A percentile compares a stretch with the other conserved stretches of the same genome.
These are phyloP conservation scores for Oreotrochilus melanogaster DNA, from an alignment of 2,113 vertebrate species.

Conservation along the genomic window DNA sequence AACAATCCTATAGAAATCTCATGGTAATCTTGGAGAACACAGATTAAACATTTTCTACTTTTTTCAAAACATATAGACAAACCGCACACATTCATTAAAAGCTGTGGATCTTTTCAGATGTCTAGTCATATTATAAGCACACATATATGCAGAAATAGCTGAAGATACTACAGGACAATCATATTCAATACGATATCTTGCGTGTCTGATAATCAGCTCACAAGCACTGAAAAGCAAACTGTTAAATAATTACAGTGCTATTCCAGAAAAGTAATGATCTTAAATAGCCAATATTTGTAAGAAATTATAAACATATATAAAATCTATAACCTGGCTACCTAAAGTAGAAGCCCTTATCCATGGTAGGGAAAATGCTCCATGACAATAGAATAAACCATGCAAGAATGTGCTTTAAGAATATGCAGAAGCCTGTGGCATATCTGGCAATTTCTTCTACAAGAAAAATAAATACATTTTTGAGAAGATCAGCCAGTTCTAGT, in stretches of 20 bases:
- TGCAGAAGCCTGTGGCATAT: not conserved
- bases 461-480: slow-evolving; percentile 4
- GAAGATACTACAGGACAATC: not conserved
- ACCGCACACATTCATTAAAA: not conserved
- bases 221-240: not conserved
- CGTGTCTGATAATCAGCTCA: not conserved
- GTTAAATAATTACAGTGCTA: not conserved
- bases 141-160: not conserved
- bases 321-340: not conserved
- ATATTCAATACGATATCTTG: not conserved
- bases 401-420: not conserved
- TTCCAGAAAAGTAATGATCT: not conserved
- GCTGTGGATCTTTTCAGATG: not conserved
- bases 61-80: not conserved
- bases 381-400: not conserved
- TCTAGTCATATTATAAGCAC: not conserved
- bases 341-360: not conserved
- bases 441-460: not conserved
- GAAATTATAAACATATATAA: not conserved
- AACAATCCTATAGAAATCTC: not conserved
- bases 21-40: not conserved
- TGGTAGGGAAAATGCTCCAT: not conserved
- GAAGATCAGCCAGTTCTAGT: not conserved
- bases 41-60: not conserved
- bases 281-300: not conserved